Percentiles rank a stretch among this genome's conserved stretches.
Evolutionary conservation across 2,797 vertebrate species (phyloP).

Genomic region (Helostoma temminkii): DNA sequence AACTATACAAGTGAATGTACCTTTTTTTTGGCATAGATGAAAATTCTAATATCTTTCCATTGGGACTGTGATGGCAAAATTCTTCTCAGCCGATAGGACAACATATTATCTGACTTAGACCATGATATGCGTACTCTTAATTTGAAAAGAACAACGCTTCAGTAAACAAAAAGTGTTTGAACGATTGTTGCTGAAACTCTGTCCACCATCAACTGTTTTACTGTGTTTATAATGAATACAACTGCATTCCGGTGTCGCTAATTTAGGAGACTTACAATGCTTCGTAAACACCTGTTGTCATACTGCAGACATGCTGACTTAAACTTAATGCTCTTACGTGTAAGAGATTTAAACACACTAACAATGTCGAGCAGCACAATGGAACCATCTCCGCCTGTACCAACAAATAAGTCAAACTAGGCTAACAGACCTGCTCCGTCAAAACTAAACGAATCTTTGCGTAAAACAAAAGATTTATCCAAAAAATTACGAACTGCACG

Average conservation of each 20-base stretch:
- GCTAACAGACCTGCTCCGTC: not conserved
- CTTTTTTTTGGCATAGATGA: not conserved
- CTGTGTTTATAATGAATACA: not conserved
- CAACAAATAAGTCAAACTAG: constrained; percentile 21
- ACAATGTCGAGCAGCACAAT: constrained; percentile 63
- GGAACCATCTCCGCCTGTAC: constrained; percentile 47
- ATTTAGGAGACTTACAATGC: constrained; percentile 10
- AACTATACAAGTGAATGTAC: no score
- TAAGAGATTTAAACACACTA: constrained; percentile 58
- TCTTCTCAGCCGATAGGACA: not conserved
- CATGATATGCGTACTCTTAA: not conserved
- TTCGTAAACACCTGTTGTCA: constrained; percentile 74
- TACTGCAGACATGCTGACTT: constrained; percentile 43
- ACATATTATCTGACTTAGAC: not conserved
- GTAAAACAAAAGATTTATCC: not conserved
- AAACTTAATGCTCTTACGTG: constrained; percentile 71
- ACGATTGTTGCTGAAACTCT: not conserved
- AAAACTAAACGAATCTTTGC: not conserved
- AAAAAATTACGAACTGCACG: not conserved
- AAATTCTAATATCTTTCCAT: not conserved
- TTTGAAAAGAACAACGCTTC: constrained; percentile 13
- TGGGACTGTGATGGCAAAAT: not conserved
- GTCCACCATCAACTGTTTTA: not conserved
- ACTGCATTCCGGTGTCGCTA: not conserved
- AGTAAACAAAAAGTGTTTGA: not conserved